Conservation (phyloP, 2,113 vertebrate genomes). For the Myotis davidii region DNA sequence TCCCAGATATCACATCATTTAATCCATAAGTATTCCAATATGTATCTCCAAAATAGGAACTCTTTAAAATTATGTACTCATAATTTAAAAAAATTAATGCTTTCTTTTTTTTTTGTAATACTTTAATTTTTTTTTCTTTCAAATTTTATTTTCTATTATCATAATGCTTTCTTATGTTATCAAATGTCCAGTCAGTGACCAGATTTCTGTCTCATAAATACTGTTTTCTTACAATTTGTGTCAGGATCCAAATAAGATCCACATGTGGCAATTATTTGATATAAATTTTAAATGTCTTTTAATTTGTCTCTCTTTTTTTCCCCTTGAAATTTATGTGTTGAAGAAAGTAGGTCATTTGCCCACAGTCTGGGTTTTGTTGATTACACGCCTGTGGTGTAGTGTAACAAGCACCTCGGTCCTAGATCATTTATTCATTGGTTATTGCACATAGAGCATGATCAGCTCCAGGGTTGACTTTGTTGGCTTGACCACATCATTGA, state of each 20-base stretch:
- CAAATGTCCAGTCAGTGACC: background rate
- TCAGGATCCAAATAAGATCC: background rate
- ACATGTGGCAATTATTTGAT: background rate
- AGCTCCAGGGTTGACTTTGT: background rate
- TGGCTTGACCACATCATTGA: background rate
- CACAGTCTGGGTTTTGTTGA: background rate
- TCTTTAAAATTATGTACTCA: background rate
- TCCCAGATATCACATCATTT: background rate
- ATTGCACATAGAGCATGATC: background rate
- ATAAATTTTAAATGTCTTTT: conserved; percentile 1
- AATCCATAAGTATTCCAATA: background rate
- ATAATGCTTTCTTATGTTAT: conserved; percentile 1
- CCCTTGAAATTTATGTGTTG: background rate
- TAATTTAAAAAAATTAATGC: conserved; percentile 20
- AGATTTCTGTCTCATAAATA: conserved; percentile 37
- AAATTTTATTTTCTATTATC: too few species aligned
- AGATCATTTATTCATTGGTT: background rate
- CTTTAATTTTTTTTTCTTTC: too few species aligned
- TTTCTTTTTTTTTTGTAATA: too few species aligned
- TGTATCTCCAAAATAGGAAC: conserved; percentile 2
- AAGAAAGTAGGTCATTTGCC: background rate
- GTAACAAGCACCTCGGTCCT: background rate
- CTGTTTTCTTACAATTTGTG: conserved; percentile 5
- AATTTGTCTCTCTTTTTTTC: background rate
- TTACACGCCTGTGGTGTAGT: background rate